Conservation (phyloP, 2,797 vertebrate species). For the Poecilia gillii region DNA sequence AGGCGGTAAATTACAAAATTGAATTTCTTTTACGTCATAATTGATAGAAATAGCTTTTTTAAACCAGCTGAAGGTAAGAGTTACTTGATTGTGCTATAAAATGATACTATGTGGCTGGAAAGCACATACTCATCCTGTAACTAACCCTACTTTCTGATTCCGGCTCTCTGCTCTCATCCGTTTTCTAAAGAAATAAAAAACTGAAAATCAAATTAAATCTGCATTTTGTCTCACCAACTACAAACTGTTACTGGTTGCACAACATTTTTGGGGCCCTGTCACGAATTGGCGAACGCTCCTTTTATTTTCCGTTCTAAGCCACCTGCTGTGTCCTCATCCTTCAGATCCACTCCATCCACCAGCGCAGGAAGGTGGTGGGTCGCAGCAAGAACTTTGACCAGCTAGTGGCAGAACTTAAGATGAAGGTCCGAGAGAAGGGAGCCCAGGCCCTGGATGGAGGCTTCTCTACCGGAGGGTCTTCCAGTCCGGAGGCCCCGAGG, state of each 20-base stretch:
- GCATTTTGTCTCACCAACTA: background rate
- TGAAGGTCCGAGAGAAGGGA: conserved; percentile 86
- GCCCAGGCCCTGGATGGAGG: conserved; percentile 66
- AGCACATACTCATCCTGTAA: background rate
- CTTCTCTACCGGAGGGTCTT: conserved; percentile 57
- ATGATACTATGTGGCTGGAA: no score
- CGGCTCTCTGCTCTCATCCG: background rate
- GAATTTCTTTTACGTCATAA: no score
- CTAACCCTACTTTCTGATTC: background rate
- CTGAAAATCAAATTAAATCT: background rate
- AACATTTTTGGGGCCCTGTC: no score
- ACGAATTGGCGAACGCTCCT: no score
- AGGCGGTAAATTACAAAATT: no score
- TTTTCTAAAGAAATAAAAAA: background rate
- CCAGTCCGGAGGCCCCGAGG: conserved; percentile 75
- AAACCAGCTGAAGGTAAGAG: no score
- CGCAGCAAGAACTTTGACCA: conserved; percentile 93
- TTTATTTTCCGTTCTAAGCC: background rate
- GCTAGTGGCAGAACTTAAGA: conserved; percentile 91
- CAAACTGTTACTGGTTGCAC: background rate
- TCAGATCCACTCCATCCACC: conserved; percentile 94
- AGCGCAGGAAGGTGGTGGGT: conserved; percentile 90
- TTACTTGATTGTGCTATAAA: no score
- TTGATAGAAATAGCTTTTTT: no score
- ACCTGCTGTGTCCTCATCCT: background rate